These are phyloP conservation scores for Gobio gobio DNA, from an alignment of 2,113 vertebrate genomes.

Conservation along the genomic window DNA sequence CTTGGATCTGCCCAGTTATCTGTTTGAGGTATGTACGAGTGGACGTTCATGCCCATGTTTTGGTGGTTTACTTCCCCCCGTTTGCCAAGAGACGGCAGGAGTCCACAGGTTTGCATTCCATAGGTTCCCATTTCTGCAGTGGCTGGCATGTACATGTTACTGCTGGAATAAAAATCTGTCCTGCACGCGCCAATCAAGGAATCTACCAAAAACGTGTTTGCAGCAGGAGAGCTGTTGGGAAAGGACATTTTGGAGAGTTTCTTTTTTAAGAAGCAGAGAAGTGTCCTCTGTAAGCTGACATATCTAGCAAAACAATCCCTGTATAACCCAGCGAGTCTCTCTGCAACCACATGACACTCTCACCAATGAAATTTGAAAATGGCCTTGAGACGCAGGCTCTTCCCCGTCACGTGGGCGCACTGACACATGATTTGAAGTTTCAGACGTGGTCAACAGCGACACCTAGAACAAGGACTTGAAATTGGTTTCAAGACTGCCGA, in stretches of 20 bases:
- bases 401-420: conserved; percentile 78
- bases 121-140: conserved; percentile 98
- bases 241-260: conserved; percentile 97
- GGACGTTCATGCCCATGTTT: conserved; percentile 98
- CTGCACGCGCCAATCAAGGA: conserved; percentile 98
- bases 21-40: conserved; percentile 98
- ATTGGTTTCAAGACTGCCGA: conserved; percentile 69
- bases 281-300: conserved; percentile 99
- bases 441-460: conserved; percentile 93
- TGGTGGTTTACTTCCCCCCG: conserved; percentile 95
- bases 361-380: conserved; percentile 99
- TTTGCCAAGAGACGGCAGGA: conserved; percentile 98
- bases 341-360: conserved; percentile 96
- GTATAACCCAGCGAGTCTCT: conserved; percentile 96
- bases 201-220: conserved; percentile 98
- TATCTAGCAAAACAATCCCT: conserved; percentile 99
- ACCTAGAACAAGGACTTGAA: conserved; percentile 86
- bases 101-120: conserved; percentile 99
- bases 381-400: conserved; percentile 94
- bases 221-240: conserved; percentile 97
- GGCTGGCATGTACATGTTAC: conserved; percentile 98
- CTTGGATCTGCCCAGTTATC: conserved; percentile 97
- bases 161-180: conserved; percentile 98
- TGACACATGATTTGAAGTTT: conserved; percentile 72
- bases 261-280: conserved; percentile 89